Evolutionary conservation across 2,113 vertebrate genomes (phyloP).

Genomic region (Mustela nigripes): DNA sequence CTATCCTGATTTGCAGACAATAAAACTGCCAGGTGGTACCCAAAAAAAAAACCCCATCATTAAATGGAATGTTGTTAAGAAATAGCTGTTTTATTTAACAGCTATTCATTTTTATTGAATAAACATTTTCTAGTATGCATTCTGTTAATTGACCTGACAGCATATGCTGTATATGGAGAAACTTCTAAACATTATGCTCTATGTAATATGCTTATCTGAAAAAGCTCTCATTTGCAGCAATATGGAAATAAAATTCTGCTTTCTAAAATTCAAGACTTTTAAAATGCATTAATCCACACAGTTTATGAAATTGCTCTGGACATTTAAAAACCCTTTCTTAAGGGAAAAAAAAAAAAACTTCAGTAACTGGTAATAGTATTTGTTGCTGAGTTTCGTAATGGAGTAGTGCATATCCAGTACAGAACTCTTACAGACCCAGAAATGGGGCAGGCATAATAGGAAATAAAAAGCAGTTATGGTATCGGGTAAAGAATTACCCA

Average conservation of each 20-base stretch:
- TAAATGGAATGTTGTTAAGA: slow-evolving; percentile 86
- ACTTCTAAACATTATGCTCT: slow-evolving; percentile 91
- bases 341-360: slow-evolving; percentile 38
- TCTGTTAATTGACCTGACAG: slow-evolving; percentile 91
- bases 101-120: slow-evolving; percentile 91
- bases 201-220: slow-evolving; percentile 90
- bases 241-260: slow-evolving; percentile 89
- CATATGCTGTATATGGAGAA: slow-evolving; percentile 91
- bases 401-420: slow-evolving; percentile 67
- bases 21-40: slow-evolving; percentile 87
- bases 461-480: slow-evolving; percentile 70
- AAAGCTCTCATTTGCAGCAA: slow-evolving; percentile 89
- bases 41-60: slow-evolving; percentile 75
- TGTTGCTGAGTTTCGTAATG: slow-evolving; percentile 71
- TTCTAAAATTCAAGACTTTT: slow-evolving; percentile 87
- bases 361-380: slow-evolving; percentile 72
- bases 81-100: slow-evolving; percentile 90
- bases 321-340: slow-evolving; percentile 80
- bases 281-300: slow-evolving; percentile 86
- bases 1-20: slow-evolving; percentile 72
- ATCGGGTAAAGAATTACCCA: slow-evolving; percentile 59
- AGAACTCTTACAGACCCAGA: slow-evolving; percentile 77
- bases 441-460: slow-evolving; percentile 72
- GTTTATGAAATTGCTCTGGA: slow-evolving; percentile 83
- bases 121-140: slow-evolving; percentile 88